phyloP scores from a whole-genome alignment of 2,888 invertebrate genomes.

The Globia sparganii region DNA sequence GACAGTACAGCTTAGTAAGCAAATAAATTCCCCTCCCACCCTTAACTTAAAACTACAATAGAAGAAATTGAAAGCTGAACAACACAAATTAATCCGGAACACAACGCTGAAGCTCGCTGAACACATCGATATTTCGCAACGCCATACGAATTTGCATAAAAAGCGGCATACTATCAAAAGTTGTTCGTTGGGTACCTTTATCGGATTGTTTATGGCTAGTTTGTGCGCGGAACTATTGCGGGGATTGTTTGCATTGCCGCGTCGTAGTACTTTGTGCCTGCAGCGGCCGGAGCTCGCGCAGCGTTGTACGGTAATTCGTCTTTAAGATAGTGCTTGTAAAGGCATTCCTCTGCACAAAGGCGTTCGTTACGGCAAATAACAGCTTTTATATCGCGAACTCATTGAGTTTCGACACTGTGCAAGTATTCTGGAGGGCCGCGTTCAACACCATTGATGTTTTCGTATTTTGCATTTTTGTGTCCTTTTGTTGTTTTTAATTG shows the following conservation, averaged over 20 bases:
- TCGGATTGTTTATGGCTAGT: slow-evolving; percentile 70
- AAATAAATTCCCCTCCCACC: slow-evolving; percentile 8
- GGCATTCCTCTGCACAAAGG: slow-evolving; percentile 74
- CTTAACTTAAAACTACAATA: slow-evolving; percentile 54
- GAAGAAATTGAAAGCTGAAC: slow-evolving; percentile 57
- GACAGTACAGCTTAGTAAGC: not conserved
- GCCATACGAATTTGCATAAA: slow-evolving; percentile 72
- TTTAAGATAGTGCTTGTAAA: slow-evolving; percentile 67
- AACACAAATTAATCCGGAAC: slow-evolving; percentile 56
- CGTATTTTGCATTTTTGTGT: slow-evolving; percentile 35
- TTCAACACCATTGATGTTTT: slow-evolving; percentile 55
- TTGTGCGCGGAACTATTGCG: slow-evolving; percentile 62
- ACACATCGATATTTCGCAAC: slow-evolving; percentile 64
- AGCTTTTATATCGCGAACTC: slow-evolving; percentile 73
- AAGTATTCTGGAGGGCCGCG: slow-evolving; percentile 59
- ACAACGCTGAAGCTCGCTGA: slow-evolving; percentile 51
- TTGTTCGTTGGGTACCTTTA: slow-evolving; percentile 67
- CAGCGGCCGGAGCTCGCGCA: slow-evolving; percentile 57
- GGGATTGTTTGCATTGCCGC: slow-evolving; percentile 68
- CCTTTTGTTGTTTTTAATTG: slow-evolving; percentile 20
- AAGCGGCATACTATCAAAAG: slow-evolving; percentile 71
- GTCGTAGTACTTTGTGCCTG: slow-evolving; percentile 56
- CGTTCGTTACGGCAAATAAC: slow-evolving; percentile 77
- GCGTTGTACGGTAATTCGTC: slow-evolving; percentile 71
- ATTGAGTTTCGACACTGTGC: slow-evolving; percentile 72